Evolutionary conservation across 2,113 vertebrate genomes (phyloP).

Genomic region (Nansenia antarctica): DNA sequence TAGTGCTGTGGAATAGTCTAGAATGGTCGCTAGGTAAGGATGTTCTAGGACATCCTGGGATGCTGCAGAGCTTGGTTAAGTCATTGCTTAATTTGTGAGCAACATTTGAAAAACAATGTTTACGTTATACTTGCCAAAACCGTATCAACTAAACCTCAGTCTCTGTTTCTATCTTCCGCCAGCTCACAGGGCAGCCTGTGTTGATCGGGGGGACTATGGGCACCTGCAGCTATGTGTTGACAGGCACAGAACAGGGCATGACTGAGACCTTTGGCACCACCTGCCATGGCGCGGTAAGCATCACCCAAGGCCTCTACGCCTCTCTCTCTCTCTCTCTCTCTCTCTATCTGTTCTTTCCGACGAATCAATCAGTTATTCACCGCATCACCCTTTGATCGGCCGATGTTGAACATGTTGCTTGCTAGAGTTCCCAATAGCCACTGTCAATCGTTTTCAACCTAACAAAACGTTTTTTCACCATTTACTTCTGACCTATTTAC

Average conservation of each 20-base stretch:
- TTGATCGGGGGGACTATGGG: slow-evolving; percentile 98
- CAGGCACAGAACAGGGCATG: slow-evolving; percentile 96
- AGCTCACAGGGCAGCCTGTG: slow-evolving; percentile 97
- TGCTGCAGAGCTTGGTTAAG: too few relatives aligned
- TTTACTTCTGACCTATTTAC: background rate
- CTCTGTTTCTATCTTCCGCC: slow-evolving; percentile 29
- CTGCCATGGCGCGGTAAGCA: slow-evolving; percentile 94
- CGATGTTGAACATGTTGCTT: too few relatives aligned
- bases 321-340: background rate
- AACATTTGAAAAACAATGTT: too few relatives aligned
- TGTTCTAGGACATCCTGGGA: too few relatives aligned
- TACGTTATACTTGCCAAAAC: too few relatives aligned
- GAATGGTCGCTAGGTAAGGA: too few relatives aligned
- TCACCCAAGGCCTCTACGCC: too few relatives aligned
- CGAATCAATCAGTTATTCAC: background rate
- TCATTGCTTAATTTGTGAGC: too few relatives aligned
- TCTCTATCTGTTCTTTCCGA: background rate
- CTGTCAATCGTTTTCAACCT: background rate
- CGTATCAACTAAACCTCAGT: background rate
- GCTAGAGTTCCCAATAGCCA: too few relatives aligned
- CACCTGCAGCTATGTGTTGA: slow-evolving; percentile 97
- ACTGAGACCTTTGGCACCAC: slow-evolving; percentile 97
- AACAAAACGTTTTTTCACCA: background rate
- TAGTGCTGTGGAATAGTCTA: too few relatives aligned
- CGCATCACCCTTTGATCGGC: too few relatives aligned